phyloP scores from a whole-genome alignment of 2,113 vertebrate genomes.

The Brienomyrus brachyistius region DNA sequence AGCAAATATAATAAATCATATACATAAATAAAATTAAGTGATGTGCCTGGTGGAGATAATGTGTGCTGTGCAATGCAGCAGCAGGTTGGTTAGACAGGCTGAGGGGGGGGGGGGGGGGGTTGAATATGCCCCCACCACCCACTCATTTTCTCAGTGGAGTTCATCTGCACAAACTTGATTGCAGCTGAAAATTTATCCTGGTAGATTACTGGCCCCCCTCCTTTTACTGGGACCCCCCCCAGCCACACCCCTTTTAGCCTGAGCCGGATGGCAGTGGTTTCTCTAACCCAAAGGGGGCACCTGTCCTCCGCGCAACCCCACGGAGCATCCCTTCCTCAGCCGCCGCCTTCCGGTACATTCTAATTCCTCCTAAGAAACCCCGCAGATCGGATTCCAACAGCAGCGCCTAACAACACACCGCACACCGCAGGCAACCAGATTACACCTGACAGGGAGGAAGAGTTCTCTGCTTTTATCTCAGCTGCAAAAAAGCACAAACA shows the following conservation, averaged over 20 bases:
- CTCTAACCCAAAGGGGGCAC: background rate
- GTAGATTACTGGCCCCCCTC: background rate
- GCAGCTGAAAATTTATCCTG: background rate
- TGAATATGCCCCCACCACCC: background rate
- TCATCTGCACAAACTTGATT: background rate
- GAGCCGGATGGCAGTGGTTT: background rate
- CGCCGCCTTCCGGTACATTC: background rate
- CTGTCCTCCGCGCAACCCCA: background rate
- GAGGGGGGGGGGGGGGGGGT: background rate
- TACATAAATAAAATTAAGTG: background rate
- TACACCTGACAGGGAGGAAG: conserved; percentile 35
- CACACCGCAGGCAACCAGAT: conserved; percentile 40
- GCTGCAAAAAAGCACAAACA: conserved; percentile 34
- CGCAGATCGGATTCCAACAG: conserved; percentile 11
- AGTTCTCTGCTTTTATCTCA: conserved; percentile 24
- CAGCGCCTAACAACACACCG: conserved; percentile 10
- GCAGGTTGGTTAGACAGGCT: background rate
- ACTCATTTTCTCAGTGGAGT: background rate
- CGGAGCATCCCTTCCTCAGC: background rate
- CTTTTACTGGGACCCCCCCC: background rate
- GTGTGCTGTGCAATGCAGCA: background rate
- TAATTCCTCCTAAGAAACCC: conserved; percentile 5
- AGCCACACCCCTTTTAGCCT: background rate
- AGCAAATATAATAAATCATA: background rate
- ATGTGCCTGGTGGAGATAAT: background rate